Evolutionary conservation across 2,797 vertebrate species (phyloP).

Genomic region (Hippoglossus hippoglossus): DNA sequence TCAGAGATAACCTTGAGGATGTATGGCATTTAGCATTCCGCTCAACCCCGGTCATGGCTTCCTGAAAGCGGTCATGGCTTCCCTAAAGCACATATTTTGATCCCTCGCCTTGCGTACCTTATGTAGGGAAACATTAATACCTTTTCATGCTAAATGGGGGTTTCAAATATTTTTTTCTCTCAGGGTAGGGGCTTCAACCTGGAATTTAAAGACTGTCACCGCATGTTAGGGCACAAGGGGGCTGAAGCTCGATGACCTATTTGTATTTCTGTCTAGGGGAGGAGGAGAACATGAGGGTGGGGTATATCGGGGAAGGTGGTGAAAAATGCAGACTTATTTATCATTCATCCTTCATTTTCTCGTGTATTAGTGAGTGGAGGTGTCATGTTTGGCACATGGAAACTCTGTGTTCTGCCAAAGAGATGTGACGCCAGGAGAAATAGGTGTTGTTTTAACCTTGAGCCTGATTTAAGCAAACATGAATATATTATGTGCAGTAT

Average conservation of each 20-base stretch:
- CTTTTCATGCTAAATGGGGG: constrained; percentile 78
- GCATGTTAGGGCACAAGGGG: constrained; percentile 78
- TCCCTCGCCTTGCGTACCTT: constrained; percentile 68
- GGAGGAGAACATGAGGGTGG: constrained; percentile 54
- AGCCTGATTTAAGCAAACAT: constrained; percentile 83
- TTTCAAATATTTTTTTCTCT: constrained; percentile 56
- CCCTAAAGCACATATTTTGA: constrained; percentile 82
- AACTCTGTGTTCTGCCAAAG: constrained; percentile 78
- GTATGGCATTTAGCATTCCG: constrained; percentile 84
- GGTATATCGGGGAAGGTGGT: constrained; percentile 51
- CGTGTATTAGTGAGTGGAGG: constrained; percentile 78
- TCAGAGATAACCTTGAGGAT: constrained; percentile 87
- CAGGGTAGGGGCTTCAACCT: constrained; percentile 53
- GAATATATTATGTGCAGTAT: constrained; percentile 81
- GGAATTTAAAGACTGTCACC: constrained; percentile 83
- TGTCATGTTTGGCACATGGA: constrained; percentile 80
- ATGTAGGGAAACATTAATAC: constrained; percentile 76
- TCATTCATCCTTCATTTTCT: constrained; percentile 80
- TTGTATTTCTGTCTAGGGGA: constrained; percentile 81
- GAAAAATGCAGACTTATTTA: constrained; percentile 75
- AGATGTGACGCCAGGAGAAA: constrained; percentile 82
- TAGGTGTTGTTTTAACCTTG: constrained; percentile 85
- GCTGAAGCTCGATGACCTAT: constrained; percentile 82
- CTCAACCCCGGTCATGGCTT: constrained; percentile 79
- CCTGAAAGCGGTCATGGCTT: constrained; percentile 76